phyloP scores from a whole-genome alignment of 2,797 vertebrate species.

The Gallinago nigripennis region DNA sequence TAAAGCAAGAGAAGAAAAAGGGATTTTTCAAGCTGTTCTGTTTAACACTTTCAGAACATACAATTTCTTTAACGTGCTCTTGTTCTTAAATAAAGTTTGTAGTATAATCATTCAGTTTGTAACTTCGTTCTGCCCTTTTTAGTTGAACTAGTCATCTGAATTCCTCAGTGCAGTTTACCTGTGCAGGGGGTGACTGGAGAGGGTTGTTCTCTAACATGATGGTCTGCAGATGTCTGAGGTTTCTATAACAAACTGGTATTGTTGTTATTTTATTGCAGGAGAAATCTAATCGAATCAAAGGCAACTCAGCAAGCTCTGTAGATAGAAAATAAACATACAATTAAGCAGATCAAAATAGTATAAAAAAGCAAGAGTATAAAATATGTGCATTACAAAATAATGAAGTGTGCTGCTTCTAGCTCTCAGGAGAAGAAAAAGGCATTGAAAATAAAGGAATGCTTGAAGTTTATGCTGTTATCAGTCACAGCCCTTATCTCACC shows the following conservation, averaged over 20 bases:
- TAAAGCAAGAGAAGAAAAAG: not conserved
- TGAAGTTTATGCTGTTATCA: not conserved
- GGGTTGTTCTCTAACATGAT: constrained; percentile 96
- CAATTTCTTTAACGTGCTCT: not conserved
- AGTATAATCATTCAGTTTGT: not conserved
- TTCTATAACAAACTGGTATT: constrained; percentile 92
- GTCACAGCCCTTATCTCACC: constrained; percentile 72
- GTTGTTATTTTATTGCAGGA: constrained; percentile 95
- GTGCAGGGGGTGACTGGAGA: constrained; percentile 92
- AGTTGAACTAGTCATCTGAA: not conserved
- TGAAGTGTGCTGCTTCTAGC: not conserved
- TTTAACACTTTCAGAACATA: not conserved
- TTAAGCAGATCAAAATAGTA: not conserved
- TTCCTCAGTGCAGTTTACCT: constrained; percentile 77
- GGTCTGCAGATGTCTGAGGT: constrained; percentile 89
- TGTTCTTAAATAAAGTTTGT: not conserved
- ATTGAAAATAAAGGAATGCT: not conserved
- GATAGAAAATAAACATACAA: constrained; percentile 11
- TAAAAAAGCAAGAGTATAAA: not conserved
- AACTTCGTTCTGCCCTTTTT: not conserved
- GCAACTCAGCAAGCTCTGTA: constrained; percentile 91
- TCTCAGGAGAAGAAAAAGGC: not conserved
- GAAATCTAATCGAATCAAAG: constrained; percentile 93
- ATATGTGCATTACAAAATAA: not conserved
- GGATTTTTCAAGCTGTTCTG: not conserved